phyloP scores from a whole-genome alignment of 1,140 invertebrate species.

The Hormaphis cornu region DNA sequence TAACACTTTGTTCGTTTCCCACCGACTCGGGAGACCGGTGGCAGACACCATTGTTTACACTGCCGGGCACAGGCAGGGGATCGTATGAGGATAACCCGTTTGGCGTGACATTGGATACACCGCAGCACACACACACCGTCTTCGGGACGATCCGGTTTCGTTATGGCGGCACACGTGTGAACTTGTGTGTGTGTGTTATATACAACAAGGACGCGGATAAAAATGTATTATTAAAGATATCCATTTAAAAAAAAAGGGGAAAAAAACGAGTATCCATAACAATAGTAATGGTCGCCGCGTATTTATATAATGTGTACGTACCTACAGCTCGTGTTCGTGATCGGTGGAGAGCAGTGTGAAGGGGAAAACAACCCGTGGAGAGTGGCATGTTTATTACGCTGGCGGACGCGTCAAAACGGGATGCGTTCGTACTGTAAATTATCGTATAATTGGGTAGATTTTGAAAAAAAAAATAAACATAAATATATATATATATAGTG shows the following conservation, averaged over 20 bases:
- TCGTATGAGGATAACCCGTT: constrained; percentile 8
- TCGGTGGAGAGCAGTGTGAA: background rate
- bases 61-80: background rate
- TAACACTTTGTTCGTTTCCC: background rate
- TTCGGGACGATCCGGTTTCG: constrained; percentile 23
- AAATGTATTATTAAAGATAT: background rate
- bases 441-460: background rate
- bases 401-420: background rate
- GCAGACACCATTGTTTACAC: background rate
- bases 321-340: no score
- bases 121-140: background rate
- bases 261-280: constrained; percentile 12
- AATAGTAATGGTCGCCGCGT: background rate
- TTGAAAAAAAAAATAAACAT: no score
- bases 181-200: background rate
- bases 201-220: background rate
- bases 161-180: constrained; percentile 1
- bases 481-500: no score
- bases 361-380: constrained; percentile 14
- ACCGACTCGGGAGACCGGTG: background rate
- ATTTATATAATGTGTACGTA: background rate
- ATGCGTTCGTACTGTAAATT: no score
- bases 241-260: background rate
- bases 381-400: constrained; percentile 19
- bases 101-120: background rate